phyloP scores from a whole-genome alignment of 2,888 invertebrate genomes.

The Agrochola litura region DNA sequence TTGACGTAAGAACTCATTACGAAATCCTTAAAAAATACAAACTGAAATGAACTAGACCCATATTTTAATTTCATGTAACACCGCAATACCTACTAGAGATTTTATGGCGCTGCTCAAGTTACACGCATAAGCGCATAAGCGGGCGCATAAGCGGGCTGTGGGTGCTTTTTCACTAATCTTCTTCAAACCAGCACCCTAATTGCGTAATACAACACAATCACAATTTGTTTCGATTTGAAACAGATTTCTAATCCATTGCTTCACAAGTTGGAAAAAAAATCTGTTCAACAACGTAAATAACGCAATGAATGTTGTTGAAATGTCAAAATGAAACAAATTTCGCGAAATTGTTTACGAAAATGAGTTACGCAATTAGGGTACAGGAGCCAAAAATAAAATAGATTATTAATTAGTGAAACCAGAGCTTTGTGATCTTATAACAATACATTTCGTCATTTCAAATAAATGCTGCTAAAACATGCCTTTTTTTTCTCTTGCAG shows the following conservation, averaged over 20 bases:
- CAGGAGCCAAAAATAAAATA: not conserved
- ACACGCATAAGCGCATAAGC: conserved; percentile 41
- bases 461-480: no score
- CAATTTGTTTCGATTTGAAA: no score
- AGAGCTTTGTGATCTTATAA: not conserved
- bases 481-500: no score
- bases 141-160: conserved; percentile 28
- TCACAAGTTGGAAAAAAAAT: no score
- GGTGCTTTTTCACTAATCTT: not conserved
- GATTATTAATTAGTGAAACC: not conserved
- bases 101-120: conserved; percentile 62
- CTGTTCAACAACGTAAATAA: no score
- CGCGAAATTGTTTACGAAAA: no score
- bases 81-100: conserved; percentile 69
- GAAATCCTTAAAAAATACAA: conserved; percentile 63
- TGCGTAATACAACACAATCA: no score
- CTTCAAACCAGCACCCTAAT: no score
- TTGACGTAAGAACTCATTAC: conserved; percentile 38
- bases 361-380: no score
- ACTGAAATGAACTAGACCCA: conserved; percentile 78
- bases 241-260: no score
- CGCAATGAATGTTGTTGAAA: no score
- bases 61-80: conserved; percentile 81
- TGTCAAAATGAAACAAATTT: no score
- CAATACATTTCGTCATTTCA: not conserved